Conservation (phyloP, 2,113 vertebrate species). For the Centropristis striata region DNA sequence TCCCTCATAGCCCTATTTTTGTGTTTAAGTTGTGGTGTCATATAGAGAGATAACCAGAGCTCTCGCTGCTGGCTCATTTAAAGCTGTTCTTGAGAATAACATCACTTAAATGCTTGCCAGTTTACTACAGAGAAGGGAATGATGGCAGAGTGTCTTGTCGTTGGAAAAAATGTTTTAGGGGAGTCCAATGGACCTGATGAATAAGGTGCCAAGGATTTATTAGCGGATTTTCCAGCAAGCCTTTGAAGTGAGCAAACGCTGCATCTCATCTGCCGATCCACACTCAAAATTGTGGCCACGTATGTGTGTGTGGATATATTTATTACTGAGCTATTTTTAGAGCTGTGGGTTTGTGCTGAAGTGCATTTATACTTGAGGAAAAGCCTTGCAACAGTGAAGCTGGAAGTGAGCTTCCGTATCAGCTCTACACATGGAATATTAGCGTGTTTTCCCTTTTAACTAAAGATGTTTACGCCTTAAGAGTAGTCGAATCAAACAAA, state of each 20-base stretch:
- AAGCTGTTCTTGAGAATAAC: conserved; percentile 32
- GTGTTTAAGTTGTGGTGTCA: conserved; percentile 19
- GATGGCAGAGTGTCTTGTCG: conserved; percentile 26
- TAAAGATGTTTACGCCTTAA: conserved; percentile 56
- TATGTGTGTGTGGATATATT: conserved; percentile 52
- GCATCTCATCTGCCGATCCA: conserved; percentile 52
- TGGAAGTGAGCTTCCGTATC: conserved; percentile 18
- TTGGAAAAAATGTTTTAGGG: conserved; percentile 46
- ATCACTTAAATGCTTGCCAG: conserved; percentile 26
- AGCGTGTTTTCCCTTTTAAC: conserved; percentile 54
- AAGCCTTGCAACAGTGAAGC: conserved; percentile 40
- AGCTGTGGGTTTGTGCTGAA: conserved; percentile 54
- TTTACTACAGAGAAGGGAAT: conserved; percentile 8
- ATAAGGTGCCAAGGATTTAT: conserved; percentile 62
- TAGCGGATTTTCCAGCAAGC: conserved; percentile 50
- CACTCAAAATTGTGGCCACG: conserved; percentile 35
- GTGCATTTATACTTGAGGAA: conserved; percentile 61
- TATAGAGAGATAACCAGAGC: conserved; percentile 14
- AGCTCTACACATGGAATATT: conserved; percentile 13
- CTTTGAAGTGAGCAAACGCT: conserved; percentile 60
- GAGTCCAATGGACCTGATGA: conserved; percentile 44
- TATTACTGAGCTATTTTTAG: conserved; percentile 78
- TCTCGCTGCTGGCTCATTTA: conserved; percentile 20
- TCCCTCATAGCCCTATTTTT: conserved; percentile 4
- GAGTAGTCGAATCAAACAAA: conserved; percentile 39